Conservation (phyloP, 2,888 invertebrate genomes). For the Cataglyphis livida region DNA sequence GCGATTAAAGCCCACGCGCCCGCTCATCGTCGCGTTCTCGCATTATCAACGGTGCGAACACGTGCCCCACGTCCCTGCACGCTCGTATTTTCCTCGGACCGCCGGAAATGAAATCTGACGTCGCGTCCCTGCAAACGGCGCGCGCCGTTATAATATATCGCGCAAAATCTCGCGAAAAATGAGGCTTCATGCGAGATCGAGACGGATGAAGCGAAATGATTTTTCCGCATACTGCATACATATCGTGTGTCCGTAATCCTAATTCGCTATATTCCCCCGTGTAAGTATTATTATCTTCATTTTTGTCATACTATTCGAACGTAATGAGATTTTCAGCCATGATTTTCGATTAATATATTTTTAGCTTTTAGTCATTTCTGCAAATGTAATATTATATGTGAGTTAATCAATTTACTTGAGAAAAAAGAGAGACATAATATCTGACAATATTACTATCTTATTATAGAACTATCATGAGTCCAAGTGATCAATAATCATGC, state of each 20-base stretch:
- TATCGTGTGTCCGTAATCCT: not conserved
- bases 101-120: constrained; percentile 49
- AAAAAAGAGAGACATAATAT: not conserved
- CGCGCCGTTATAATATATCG: constrained; percentile 37
- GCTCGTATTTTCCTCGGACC: constrained; percentile 42
- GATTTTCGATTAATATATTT: not conserved
- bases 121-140: constrained; percentile 27
- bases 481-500: not conserved
- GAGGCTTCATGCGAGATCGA: not conserved
- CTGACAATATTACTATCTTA: not conserved
- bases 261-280: not conserved
- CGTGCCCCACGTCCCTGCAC: constrained; percentile 37
- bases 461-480: not conserved
- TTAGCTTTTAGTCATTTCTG: not conserved
- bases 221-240: not conserved
- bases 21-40: constrained; percentile 50
- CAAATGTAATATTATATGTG: not conserved
- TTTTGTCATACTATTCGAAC: not conserved
- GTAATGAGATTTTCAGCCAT: not conserved
- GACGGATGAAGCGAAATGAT: not conserved
- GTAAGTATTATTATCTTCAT: constrained; percentile 1
- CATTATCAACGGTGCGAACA: constrained; percentile 41
- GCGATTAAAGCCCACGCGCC: constrained; percentile 55
- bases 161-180: constrained; percentile 4
- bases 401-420: not conserved